phyloP scores from a whole-genome alignment of 2,113 vertebrate genomes.

The Miniopterus natalensis region DNA sequence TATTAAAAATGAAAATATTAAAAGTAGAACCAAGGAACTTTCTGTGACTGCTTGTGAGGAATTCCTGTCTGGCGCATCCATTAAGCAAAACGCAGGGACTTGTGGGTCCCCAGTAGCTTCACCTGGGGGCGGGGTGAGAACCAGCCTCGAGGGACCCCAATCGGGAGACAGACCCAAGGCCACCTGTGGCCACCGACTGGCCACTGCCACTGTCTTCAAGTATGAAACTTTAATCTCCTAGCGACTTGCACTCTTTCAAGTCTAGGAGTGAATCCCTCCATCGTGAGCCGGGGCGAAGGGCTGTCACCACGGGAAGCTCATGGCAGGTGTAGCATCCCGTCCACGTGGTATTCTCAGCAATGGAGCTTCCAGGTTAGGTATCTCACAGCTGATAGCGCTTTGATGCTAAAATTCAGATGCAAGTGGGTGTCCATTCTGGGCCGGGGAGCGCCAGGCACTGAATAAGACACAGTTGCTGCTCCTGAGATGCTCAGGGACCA shows the following conservation, averaged over 20 bases:
- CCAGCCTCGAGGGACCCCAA: rapidly evolving
- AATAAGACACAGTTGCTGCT: too few relatives aligned
- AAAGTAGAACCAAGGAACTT: not conserved
- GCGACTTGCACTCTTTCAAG: rapidly evolving
- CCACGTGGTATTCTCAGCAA: rapidly evolving
- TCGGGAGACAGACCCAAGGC: rapidly evolving
- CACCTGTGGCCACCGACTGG: rapidly evolving
- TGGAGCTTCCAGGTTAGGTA: not conserved
- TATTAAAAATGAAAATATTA: not conserved
- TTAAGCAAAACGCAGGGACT: not conserved
- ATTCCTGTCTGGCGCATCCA: rapidly evolving
- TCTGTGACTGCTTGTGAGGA: not conserved
- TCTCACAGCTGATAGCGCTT: too few relatives aligned
- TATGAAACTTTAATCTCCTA: too few relatives aligned
- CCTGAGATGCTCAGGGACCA: too few relatives aligned
- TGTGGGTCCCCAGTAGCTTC: not conserved
- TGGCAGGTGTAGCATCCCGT: rapidly evolving
- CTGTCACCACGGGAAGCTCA: rapidly evolving
- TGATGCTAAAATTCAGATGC: not conserved
- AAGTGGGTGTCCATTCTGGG: rapidly evolving
- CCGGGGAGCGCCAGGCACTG: too few relatives aligned
- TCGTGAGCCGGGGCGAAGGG: not conserved
- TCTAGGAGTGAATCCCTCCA: rapidly evolving
- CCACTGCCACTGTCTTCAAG: not conserved
- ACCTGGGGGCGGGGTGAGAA: not conserved